A percentile compares a stretch with the other conserved stretches of the same genome.
phyloP scores from a whole-genome alignment of 2,797 vertebrate species.

The Esox masquinongy region DNA sequence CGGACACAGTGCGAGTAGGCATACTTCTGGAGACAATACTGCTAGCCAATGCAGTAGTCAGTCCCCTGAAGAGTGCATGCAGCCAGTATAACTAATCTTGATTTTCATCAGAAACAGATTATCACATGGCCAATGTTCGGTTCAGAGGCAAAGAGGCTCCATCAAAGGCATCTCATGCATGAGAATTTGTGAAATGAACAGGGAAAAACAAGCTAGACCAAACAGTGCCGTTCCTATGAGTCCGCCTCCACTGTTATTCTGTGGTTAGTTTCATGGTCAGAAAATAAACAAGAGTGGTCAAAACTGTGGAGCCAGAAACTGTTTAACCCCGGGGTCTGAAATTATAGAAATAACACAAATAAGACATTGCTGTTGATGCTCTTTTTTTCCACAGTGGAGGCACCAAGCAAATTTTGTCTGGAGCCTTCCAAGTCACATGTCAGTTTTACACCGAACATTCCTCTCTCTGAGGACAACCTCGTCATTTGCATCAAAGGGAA shows the following conservation, averaged over 20 bases:
- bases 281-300: slow-evolving; percentile 80
- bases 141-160: slow-evolving; percentile 59
- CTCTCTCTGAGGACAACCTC: slow-evolving; percentile 59
- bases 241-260: slow-evolving; percentile 75
- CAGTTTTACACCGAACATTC: slow-evolving; percentile 60
- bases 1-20: background rate
- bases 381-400: slow-evolving; percentile 55
- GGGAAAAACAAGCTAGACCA: slow-evolving; percentile 77
- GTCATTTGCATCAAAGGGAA: slow-evolving; percentile 74
- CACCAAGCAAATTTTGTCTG: slow-evolving; percentile 79
- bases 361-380: slow-evolving; percentile 67
- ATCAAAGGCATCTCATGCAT: slow-evolving; percentile 73
- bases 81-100: slow-evolving; percentile 54
- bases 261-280: slow-evolving; percentile 81
- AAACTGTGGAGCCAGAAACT: slow-evolving; percentile 74
- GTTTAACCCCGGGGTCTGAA: slow-evolving; percentile 74
- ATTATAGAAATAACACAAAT: slow-evolving; percentile 79
- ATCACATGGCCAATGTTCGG: slow-evolving; percentile 60
- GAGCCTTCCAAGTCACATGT: slow-evolving; percentile 77
- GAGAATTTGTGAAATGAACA: slow-evolving; percentile 74
- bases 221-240: slow-evolving; percentile 74
- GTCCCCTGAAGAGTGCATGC: slow-evolving; percentile 20
- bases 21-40: background rate
- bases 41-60: background rate
- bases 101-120: slow-evolving; percentile 72